Evolutionary conservation across 2,888 invertebrate species (phyloP), one percentile per base, ranked within the genome.

Genomic region (Eupelmus urozonus): DNA sequence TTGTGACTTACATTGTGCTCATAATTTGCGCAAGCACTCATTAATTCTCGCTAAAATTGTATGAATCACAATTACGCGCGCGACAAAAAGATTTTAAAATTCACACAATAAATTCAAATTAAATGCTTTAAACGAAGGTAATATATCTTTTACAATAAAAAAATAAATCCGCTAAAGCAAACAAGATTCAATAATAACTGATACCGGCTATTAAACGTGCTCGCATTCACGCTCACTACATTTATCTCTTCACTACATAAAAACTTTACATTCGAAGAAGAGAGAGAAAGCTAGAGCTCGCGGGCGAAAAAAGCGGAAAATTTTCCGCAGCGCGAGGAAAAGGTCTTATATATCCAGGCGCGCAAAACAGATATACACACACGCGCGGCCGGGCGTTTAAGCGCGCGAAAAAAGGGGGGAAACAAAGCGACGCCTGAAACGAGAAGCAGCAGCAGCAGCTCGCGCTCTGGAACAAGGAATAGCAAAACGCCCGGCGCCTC

Each of bases 381-480:
- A 45, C n/a, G 27, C 11, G 23, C 7, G 34, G 20, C 23, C 5
- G n/a, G 4, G 1, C 9, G 53, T 18, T 25, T 40, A 27, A 18
- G n/a, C 9, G 23, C n/a, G 45, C 34, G 51, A 25, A 60, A 49
- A 62, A 40, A 23, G 70, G 65, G 49, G 27, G 49, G 25, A 55
- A 63, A 74, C 57, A 75, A 69, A 70, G 73, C 40, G 70, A 45
- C 29, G 63, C 53, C 60, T 63, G 78, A 78, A 80, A 75, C 66
- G 78, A 71, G 78, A 34, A 34, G 34, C 34, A 34, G 3, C 3
- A 3, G 34, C 3, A 34, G 34, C 9, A 34, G 34, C 9, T n/a
- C n/a, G n/a, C 34, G 60, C 77, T 25, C 70, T 55, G 9, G 34
- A 62, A 78, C 79, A 79, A 80, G 73, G 72, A 81, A 71, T 78